Percentiles rank a stretch among this genome's conserved stretches.
phyloP scores from a whole-genome alignment of 2,888 invertebrate species.

The Ellobium chinense region DNA sequence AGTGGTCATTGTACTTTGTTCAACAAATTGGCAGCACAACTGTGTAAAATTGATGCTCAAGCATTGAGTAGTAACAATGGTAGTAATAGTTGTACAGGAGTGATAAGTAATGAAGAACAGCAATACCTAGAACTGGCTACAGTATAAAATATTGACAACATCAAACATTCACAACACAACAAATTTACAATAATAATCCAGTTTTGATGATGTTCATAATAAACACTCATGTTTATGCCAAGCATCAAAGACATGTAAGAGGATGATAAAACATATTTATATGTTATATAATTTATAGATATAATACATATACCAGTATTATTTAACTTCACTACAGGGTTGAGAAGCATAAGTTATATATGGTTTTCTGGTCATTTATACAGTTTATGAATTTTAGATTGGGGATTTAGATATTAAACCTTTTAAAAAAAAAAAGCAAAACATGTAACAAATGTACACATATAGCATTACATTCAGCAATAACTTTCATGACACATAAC shows the following conservation, averaged over 20 bases:
- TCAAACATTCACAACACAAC: slow-evolving; percentile 23
- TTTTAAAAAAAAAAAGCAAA: no score
- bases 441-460: no score
- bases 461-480: no score
- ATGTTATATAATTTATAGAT: not conserved
- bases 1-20: no score
- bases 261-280: not conserved
- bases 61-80: no score
- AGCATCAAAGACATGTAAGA: not conserved
- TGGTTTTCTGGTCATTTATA: not conserved
- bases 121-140: not conserved
- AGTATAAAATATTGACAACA: slow-evolving; percentile 24
- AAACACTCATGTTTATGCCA: not conserved
- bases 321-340: not conserved
- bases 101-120: not conserved
- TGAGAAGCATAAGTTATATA: not conserved
- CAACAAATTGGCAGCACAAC: no score
- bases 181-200: slow-evolving; percentile 21
- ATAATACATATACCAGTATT: not conserved
- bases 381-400: not conserved
- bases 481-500: no score
- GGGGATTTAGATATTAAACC: no score
- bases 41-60: no score
- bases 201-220: not conserved
- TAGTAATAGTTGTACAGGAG: not conserved